These are phyloP conservation scores for Brassicogethes aeneus DNA, from an alignment of 2,888 invertebrate species.

Conservation along the genomic window DNA sequence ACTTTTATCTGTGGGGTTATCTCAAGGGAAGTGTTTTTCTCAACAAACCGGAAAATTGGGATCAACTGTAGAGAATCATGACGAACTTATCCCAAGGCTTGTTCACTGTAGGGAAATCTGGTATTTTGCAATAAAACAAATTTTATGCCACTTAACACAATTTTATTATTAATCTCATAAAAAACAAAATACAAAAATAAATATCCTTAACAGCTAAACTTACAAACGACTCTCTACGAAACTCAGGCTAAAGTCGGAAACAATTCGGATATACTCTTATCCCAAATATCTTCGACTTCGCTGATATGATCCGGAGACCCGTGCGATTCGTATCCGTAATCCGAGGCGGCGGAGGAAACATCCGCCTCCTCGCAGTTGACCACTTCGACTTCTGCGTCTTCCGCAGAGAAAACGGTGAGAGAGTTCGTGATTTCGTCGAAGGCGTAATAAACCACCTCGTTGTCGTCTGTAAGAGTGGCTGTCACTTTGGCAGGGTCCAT, in stretches of 20 bases:
- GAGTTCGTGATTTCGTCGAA: slow-evolving; percentile 11
- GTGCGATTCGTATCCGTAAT: slow-evolving; percentile 58
- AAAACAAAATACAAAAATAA: no score
- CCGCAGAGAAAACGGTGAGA: slow-evolving; percentile 6
- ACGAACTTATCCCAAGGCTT: no score
- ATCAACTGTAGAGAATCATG: no score
- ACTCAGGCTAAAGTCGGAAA: slow-evolving; percentile 66
- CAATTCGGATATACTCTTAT: slow-evolving; percentile 65
- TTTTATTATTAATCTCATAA: no score
- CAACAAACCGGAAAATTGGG: no score
- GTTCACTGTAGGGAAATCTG: no score
- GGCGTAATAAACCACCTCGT: slow-evolving; percentile 15
- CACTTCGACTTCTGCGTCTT: slow-evolving; percentile 21
- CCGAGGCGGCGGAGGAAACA: slow-evolving; percentile 34
- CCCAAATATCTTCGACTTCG: slow-evolving; percentile 53
- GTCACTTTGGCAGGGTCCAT: slow-evolving; percentile 7
- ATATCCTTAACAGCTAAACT: no score
- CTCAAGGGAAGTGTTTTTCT: no score
- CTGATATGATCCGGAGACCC: slow-evolving; percentile 45
- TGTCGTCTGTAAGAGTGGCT: slow-evolving; percentile 15
- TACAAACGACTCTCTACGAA: no score
- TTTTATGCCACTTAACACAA: no score
- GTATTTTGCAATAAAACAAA: no score
- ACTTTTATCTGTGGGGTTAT: no score
- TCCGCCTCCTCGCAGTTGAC: slow-evolving; percentile 2